phyloP scores from a whole-genome alignment of 2,113 vertebrate species.

The Nothocercus julius region DNA sequence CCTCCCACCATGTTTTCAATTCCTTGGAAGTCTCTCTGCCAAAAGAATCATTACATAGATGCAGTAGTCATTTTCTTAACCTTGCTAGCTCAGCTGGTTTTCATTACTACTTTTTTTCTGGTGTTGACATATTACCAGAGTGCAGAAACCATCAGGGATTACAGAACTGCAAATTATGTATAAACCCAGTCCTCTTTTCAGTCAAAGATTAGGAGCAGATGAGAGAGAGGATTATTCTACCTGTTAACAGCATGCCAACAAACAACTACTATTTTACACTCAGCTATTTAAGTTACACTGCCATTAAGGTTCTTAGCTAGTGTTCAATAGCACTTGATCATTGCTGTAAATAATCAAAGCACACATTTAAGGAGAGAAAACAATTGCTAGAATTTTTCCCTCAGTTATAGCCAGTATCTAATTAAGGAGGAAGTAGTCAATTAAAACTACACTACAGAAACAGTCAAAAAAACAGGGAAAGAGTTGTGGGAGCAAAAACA shows the following conservation, averaged over 20 bases:
- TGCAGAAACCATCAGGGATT: background rate
- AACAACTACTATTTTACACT: background rate
- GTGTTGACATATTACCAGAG: background rate
- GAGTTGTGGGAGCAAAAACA: background rate
- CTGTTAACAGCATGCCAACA: background rate
- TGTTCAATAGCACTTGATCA: background rate
- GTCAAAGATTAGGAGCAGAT: background rate
- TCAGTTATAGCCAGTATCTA: background rate
- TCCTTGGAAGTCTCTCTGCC: background rate
- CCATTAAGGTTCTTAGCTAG: background rate
- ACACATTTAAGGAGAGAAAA: background rate
- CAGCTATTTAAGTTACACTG: background rate
- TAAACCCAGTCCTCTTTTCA: background rate
- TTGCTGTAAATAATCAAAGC: background rate
- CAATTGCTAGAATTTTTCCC: background rate
- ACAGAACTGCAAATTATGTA: background rate
- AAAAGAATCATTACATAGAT: background rate
- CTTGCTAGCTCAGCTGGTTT: background rate
- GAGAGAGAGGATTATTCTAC: background rate
- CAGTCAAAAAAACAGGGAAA: background rate
- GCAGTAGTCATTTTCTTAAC: background rate
- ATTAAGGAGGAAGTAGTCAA: background rate
- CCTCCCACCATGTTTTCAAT: background rate
- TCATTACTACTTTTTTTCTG: background rate
- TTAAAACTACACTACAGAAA: background rate